These are phyloP conservation scores for Falco concolor DNA, from an alignment of 2,797 vertebrate species.

Conservation along the genomic window DNA sequence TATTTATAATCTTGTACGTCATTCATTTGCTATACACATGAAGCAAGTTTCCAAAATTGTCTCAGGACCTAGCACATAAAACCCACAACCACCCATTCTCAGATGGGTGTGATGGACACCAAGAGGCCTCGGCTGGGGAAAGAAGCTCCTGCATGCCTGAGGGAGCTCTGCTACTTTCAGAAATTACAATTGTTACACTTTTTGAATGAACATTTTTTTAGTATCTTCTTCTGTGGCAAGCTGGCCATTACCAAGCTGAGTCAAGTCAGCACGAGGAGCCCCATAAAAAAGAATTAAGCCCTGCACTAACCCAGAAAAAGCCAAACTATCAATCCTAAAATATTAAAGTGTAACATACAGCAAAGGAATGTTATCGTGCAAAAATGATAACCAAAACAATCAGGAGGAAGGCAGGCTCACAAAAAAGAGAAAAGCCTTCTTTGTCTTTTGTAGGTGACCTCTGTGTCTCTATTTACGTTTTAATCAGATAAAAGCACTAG, in stretches of 20 bases:
- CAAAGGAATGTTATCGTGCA: not conserved
- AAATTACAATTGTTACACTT: not conserved
- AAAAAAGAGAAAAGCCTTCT: not conserved
- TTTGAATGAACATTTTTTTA: not conserved
- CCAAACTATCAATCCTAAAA: not conserved
- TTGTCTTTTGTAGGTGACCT: not conserved
- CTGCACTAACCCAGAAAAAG: not conserved
- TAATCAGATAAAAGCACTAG: conserved; percentile 21
- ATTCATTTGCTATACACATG: not conserved
- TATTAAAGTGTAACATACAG: not conserved
- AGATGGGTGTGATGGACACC: not conserved
- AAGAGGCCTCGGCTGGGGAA: not conserved
- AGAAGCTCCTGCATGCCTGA: not conserved
- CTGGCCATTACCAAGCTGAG: not conserved
- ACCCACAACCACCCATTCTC: not conserved
- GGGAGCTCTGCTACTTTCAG: not conserved
- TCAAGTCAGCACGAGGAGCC: not conserved
- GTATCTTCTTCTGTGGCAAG: not conserved
- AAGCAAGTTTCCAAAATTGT: not conserved
- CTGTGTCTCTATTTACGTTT: conserved; percentile 22
- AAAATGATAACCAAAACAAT: not conserved
- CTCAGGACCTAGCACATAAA: not conserved
- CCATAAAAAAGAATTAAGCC: not conserved
- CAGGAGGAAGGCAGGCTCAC: not conserved
- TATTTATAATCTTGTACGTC: not conserved